Conservation (phyloP, 2,113 vertebrate genomes). For the Elachura formosa region DNA sequence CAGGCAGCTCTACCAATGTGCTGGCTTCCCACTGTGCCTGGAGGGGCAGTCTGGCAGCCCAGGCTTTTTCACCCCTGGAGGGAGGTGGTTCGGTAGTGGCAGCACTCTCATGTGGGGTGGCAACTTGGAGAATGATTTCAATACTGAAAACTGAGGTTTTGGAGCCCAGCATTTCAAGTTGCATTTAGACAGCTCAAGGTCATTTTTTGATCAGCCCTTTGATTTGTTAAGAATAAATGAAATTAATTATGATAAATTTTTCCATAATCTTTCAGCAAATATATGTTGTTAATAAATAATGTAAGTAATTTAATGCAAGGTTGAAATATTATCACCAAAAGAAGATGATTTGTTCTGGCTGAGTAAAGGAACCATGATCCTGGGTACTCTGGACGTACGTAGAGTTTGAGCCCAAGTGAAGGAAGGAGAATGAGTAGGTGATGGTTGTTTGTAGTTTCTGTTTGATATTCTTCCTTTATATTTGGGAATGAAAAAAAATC, state of each 20-base stretch:
- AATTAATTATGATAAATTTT: neutral
- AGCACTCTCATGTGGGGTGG: neutral
- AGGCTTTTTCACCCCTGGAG: neutral
- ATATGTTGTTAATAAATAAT: neutral
- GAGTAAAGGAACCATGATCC: neutral
- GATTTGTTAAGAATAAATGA: neutral
- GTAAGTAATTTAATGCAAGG: neutral
- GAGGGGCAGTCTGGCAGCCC: neutral
- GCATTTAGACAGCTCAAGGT: neutral
- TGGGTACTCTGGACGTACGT: neutral
- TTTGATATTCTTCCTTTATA: neutral
- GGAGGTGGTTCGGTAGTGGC: neutral
- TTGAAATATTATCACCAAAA: neutral
- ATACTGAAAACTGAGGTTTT: neutral
- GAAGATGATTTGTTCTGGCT: neutral
- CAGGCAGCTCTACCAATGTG: neutral
- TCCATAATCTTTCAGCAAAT: neutral
- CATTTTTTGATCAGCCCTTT: neutral
- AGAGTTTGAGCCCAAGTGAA: neutral
- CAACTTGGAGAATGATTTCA: neutral
- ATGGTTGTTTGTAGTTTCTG: neutral
- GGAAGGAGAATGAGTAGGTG: neutral
- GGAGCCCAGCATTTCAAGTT: neutral
- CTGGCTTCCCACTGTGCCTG: neutral
- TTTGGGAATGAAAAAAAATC: neutral